A percentile compares a stretch with the other conserved stretches of the same genome.
These are phyloP conservation scores for Heteropelma amictum DNA, from an alignment of 2,888 invertebrate species.

Conservation along the genomic window DNA sequence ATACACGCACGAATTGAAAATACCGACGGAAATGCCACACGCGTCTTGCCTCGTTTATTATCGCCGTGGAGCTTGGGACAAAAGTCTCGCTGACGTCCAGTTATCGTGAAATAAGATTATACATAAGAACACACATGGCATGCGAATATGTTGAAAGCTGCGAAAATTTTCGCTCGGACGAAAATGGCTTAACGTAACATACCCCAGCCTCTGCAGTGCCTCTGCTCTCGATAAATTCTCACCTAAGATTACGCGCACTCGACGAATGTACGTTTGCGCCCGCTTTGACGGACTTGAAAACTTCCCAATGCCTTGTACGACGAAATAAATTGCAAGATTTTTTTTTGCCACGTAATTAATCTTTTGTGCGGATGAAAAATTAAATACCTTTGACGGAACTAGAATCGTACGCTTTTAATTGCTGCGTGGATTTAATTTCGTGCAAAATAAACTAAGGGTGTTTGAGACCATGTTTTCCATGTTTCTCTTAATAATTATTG, in stretches of 20 bases:
- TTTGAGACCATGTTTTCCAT: no score
- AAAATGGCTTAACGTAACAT: slow-evolving; percentile 14
- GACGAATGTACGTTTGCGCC: slow-evolving; percentile 28
- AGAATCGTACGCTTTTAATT: no score
- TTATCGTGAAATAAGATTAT: background rate
- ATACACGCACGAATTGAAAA: slow-evolving; percentile 14
- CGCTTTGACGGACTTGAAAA: slow-evolving; percentile 29
- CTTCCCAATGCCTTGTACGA: slow-evolving; percentile 5
- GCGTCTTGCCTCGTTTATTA: slow-evolving; percentile 15
- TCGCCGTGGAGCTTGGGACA: background rate
- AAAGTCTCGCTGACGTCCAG: slow-evolving; percentile 3
- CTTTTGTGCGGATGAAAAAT: no score
- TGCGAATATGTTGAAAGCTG: slow-evolving; percentile 3
- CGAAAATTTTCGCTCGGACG: background rate
- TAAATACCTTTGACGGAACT: no score
- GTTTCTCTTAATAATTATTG: no score
- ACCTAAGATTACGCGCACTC: slow-evolving; percentile 32
- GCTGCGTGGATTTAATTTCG: no score
- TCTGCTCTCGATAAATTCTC: slow-evolving; percentile 22
- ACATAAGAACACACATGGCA: background rate
- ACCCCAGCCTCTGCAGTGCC: slow-evolving; percentile 6
- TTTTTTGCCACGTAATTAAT: no score
- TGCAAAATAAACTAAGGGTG: no score
- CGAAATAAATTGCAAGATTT: background rate
- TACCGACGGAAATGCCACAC: slow-evolving; percentile 44